Base-by-base conservation (phyloP, 2,888 invertebrate species). In the Philereme vetulata region DNA sequence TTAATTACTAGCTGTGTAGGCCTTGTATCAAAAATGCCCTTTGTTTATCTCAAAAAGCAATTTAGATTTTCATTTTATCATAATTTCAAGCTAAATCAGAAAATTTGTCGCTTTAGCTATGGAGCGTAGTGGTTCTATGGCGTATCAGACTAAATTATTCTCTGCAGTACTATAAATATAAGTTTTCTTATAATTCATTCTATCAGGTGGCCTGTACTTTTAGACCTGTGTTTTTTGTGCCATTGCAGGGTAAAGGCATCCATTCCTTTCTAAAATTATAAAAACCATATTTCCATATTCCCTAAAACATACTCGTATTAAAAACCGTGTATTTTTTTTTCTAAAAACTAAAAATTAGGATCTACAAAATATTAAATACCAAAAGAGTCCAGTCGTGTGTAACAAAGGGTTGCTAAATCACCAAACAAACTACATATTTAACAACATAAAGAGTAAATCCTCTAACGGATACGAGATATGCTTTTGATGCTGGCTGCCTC, bases 1-100 rank as follows among this genome's bases (percentile, higher is more conserved):
- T 82, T 81, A 83, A 84, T 84, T 83, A 84, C 75, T 65, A 65
- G 59, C 53, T 52, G 66, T 70, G 70, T 73, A 67, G 21, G 68
- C 64, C 62, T 72, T 70, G 67, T 74, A 73, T 73, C 70, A 70
- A 69, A 72, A 72, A 71, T 71, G 64, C 66, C 55, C 58, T 21
- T 55, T 55, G 51, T 55, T 55, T 54, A 48, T 51, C 49, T 49
- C 36, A 32, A 38, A 58, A 62, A 59, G 40, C 45, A 56, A 62
- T 58, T 55, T 44, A 1, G 7, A 36, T 45, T 45, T 52, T 44
- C 45, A 60, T 54, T 54, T 54, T 46, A 47, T 40, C 33, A 32
- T 36, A 43, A 47, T 47, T 54, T 51, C 6, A 34, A 51, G 9
- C 33, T 52, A 43, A 40, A 51, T 43, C 5, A 6, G 9, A 33